Conservation (phyloP, 2,797 vertebrate species). For the Rhinophrynus dorsalis region DNA sequence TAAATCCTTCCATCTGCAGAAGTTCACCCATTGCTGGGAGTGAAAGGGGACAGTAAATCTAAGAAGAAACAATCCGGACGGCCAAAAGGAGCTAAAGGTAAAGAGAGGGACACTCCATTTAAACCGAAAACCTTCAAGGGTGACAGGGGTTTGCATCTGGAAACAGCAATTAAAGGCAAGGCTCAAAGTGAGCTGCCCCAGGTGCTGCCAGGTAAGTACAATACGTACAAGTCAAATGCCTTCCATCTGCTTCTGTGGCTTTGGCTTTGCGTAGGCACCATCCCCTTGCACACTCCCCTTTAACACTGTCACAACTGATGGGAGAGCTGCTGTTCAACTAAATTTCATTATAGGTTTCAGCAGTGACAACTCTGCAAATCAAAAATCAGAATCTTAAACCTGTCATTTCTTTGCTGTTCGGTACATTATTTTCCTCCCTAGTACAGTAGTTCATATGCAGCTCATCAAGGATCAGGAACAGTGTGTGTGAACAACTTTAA, state of each 20-base stretch:
- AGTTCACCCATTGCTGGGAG: constrained; percentile 95
- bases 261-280: constrained; percentile 27
- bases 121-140: constrained; percentile 96
- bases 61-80: constrained; percentile 98
- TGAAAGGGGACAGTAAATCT: constrained; percentile 97
- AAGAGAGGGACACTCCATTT: constrained; percentile 99
- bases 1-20: too few species aligned
- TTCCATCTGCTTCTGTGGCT: constrained; percentile 24
- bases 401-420: too few species aligned
- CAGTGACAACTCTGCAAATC: too few species aligned
- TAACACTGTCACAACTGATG: constrained; percentile 10
- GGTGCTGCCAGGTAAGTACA: constrained; percentile 88
- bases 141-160: constrained; percentile 89
- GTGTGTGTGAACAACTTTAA: too few species aligned
- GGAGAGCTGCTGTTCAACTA: too few species aligned
- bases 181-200: constrained; percentile 87
- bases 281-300: constrained; percentile 2
- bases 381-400: too few species aligned
- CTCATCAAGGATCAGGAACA: too few species aligned
- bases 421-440: too few species aligned
- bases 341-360: too few species aligned
- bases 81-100: constrained; percentile 99
- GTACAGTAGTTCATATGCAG: too few species aligned
- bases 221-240: constrained; percentile 11
- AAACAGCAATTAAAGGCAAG: constrained; percentile 92